phyloP scores from a whole-genome alignment of 1,140 invertebrate species.

The Brachionus sp. region DNA sequence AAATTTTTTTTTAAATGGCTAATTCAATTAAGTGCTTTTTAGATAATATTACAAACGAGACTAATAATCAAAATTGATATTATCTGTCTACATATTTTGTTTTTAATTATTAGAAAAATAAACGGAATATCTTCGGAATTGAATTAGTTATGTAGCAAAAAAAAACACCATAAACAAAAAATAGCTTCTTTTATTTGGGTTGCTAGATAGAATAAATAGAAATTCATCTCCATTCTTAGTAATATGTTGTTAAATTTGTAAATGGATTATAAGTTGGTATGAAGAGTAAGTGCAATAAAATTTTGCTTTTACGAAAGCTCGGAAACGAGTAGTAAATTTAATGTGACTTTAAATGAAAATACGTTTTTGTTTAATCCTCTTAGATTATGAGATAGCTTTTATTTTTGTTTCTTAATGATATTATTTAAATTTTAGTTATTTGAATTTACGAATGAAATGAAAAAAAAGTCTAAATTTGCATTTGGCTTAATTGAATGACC shows the following conservation, averaged over 20 bases:
- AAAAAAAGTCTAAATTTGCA: neutral
- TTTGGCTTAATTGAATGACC: neutral
- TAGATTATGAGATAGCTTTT: neutral
- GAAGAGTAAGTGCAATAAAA: neutral
- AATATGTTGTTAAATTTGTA: constrained; percentile 11
- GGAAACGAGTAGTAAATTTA: neutral
- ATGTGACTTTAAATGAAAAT: neutral
- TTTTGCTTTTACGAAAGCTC: neutral
- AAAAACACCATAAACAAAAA: neutral
- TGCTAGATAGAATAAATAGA: neutral
- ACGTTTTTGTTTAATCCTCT: constrained; percentile 2
- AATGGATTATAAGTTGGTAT: neutral
- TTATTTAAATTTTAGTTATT: constrained; percentile 1
- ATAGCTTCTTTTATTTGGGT: neutral
- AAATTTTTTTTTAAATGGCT: neutral
- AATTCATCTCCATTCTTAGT: neutral
- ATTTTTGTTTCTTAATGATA: neutral
- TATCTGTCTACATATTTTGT: constrained; percentile 9
- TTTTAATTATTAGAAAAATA: constrained; percentile 1
- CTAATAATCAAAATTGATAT: neutral
- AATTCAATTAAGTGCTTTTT: neutral
- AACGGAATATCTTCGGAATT: neutral
- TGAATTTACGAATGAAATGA: neutral
- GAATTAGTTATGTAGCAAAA: neutral
- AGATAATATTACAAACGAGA: neutral